Evolutionary conservation across 2,797 vertebrate genomes (phyloP).

Genomic region (Bradypus variegatus): DNA sequence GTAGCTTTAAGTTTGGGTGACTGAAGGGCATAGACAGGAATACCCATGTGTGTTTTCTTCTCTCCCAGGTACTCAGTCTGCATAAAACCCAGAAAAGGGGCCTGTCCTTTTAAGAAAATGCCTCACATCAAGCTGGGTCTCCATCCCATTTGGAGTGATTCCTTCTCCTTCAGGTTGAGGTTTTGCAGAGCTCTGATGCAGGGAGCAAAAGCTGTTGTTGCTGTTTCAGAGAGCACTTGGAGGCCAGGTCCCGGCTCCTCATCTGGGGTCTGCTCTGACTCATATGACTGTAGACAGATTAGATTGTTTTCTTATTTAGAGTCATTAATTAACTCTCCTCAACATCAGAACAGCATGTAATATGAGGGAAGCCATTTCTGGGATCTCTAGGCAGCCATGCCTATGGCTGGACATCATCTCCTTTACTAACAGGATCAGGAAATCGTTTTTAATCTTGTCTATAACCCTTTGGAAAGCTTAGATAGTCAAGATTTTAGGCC

Average conservation of each 20-base stretch:
- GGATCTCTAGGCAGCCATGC: slow-evolving; percentile 46
- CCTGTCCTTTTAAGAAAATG: slow-evolving; percentile 27
- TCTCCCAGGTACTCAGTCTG: neutral
- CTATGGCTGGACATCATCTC: slow-evolving; percentile 28
- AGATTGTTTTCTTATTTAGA: slow-evolving; percentile 68
- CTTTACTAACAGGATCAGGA: slow-evolving; percentile 45
- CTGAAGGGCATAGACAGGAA: neutral
- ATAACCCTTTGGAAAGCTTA: slow-evolving; percentile 33
- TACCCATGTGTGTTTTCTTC: neutral
- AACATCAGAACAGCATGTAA: slow-evolving; percentile 60
- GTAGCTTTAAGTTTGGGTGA: neutral
- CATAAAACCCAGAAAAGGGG: neutral
- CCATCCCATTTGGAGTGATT: slow-evolving; percentile 23
- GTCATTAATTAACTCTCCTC: slow-evolving; percentile 60
- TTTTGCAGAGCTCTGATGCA: slow-evolving; percentile 28
- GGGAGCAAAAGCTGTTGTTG: slow-evolving; percentile 35
- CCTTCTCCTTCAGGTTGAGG: neutral
- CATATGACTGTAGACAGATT: slow-evolving; percentile 59
- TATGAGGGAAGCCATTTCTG: slow-evolving; percentile 50
- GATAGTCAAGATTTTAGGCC: slow-evolving; percentile 32
- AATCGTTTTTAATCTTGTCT: slow-evolving; percentile 40
- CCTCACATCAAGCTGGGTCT: slow-evolving; percentile 25
- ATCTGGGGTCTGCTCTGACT: slow-evolving; percentile 60
- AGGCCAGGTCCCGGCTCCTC: slow-evolving; percentile 45
- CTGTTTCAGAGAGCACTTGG: slow-evolving; percentile 44